Base-by-base conservation (phyloP, 2,113 vertebrate species). In the Oryctolagus cuniculus region DNA sequence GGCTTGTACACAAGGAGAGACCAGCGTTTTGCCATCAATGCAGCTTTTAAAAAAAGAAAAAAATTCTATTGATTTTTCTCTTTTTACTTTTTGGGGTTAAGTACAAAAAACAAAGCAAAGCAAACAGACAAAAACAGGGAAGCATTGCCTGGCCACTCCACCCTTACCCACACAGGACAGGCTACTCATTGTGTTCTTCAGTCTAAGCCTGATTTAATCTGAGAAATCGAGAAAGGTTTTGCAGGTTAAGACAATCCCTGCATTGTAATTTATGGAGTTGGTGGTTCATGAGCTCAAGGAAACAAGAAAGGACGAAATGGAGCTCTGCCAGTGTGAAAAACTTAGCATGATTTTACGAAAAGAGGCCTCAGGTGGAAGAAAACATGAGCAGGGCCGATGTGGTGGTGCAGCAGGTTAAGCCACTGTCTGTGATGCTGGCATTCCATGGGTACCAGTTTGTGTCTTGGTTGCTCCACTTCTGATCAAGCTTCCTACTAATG, bases 11-110 rank as follows among this genome's bases (percentile, higher is more conserved):
- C 19, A 69, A 85, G 21, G 31, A 64, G 53, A 82, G 38, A 66
- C 49, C 72, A 51, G 19, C n/a, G 38, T 83, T 93, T 87, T 69
- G n/a, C 90, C 83, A 95, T 66, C 27, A 17, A 15, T 51, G 9
- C 53, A 64, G 87, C 66, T 72, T 58, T 58, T 15, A 19, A 58
- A 58, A 53, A 89, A 72, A 81, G 15, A 91, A 36, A 27, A 36
- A 85, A 8, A 31, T 22, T 9, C 11, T 67, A 78, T 64, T 53
- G 4, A 49, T 36, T 38, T 36, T 74, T n/a, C 2, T 51, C 19
- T 19, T 25, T 29, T 38, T 53, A 10, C 27, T 34, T 80, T 72
- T 64, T 34, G 51, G 29, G 11, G 38, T 21, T 51, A 90, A 67
- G 67, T 49, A 75, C 7, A 44, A 80, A 22, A 74, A 82, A 72